Evolutionary conservation across 2,888 invertebrate genomes (phyloP).

Genomic region (Mongoloraphidia duomilia): DNA sequence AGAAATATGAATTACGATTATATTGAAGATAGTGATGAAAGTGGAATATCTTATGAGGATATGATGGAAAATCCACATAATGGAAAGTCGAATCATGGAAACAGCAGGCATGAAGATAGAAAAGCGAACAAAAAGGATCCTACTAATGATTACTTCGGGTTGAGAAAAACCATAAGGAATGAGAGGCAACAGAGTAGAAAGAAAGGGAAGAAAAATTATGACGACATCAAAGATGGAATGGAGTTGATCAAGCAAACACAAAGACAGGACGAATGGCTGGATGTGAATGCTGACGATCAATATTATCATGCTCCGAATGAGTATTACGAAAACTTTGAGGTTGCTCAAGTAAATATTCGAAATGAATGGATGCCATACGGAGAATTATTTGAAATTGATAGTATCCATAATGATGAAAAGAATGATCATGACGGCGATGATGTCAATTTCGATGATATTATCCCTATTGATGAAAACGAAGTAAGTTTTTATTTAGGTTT

Average conservation of each 20-base stretch:
- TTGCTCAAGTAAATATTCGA: conserved; percentile 3
- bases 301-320: conserved; percentile 14
- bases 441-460: neutral
- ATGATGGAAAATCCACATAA: neutral
- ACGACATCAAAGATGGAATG: neutral
- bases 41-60: too few species aligned
- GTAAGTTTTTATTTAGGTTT: too few species aligned
- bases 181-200: neutral
- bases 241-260: neutral
- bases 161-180: neutral
- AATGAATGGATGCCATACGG: conserved; percentile 10
- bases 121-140: neutral
- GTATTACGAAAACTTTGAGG: conserved; percentile 13
- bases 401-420: conserved; percentile 4
- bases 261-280: neutral
- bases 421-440: conserved; percentile 1
- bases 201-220: neutral
- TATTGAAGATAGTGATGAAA: neutral
- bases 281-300: conserved; percentile 8
- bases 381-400: conserved; percentile 19
- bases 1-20: neutral
- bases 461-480: too few species aligned
- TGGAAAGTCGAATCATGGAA: neutral
- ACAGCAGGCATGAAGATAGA: neutral
- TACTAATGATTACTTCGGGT: too few species aligned